Percentiles rank a stretch among this genome's conserved stretches.
phyloP scores from a whole-genome alignment of 2,113 vertebrate species.

The Gorsachius goisagi region DNA sequence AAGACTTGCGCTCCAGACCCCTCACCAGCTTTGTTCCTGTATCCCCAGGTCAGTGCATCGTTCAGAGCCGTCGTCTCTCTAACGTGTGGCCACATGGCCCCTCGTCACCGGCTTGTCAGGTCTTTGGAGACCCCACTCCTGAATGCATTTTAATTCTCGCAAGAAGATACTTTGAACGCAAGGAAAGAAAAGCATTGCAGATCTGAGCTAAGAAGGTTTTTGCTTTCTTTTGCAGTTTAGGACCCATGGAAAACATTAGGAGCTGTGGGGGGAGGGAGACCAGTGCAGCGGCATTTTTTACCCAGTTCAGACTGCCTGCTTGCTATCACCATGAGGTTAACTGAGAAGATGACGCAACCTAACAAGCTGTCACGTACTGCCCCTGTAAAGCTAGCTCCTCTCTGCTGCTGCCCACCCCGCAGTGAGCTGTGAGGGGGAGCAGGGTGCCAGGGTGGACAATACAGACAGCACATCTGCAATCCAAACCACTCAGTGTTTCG shows the following conservation, averaged over 20 bases:
- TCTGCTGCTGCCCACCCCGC: not conserved
- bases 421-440: not conserved
- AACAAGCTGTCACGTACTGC: not conserved
- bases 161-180: not conserved
- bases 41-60: not conserved
- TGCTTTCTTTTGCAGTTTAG: not conserved
- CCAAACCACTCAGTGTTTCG: not conserved
- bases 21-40: not conserved
- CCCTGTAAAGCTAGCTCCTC: not conserved
- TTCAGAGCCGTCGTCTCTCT: not conserved
- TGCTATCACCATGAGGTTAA: not conserved
- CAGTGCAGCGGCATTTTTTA: not conserved
- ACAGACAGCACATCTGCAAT: not conserved
- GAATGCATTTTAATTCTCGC: not conserved
- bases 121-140: not conserved
- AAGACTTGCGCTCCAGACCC: too few relatives aligned
- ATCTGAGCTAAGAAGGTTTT: not conserved
- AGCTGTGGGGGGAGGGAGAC: not conserved
- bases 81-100: accelerated
- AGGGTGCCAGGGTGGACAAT: not conserved
- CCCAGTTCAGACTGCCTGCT: not conserved
- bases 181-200: not conserved
- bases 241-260: not conserved
- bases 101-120: not conserved
- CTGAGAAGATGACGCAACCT: not conserved